Percentiles rank a stretch among this genome's conserved stretches.
Evolutionary conservation across 1,140 invertebrate genomes (phyloP).

Genomic region (Neotoxoptera formosana): DNA sequence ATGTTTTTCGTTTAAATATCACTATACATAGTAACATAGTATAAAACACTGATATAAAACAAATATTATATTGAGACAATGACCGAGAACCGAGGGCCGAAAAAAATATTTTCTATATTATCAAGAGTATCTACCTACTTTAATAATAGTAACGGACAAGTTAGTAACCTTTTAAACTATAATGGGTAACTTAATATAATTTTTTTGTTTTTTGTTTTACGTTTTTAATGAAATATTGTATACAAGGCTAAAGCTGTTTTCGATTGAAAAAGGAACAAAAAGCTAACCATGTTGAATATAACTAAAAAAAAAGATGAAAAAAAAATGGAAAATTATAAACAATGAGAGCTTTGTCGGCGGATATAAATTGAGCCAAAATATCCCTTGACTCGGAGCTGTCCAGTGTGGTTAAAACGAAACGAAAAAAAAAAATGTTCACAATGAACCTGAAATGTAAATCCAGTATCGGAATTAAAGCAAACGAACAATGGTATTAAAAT

Average conservation of each 20-base stretch:
- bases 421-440: slow-evolving; percentile 48
- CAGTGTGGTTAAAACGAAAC: slow-evolving; percentile 14
- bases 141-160: not conserved
- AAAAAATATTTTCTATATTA: slow-evolving; percentile 1
- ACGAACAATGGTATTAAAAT: slow-evolving; percentile 38
- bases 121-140: not conserved
- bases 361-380: slow-evolving; percentile 55
- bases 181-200: slow-evolving; percentile 12
- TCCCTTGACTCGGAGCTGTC: slow-evolving; percentile 37
- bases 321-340: slow-evolving; percentile 46
- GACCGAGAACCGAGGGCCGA: not conserved
- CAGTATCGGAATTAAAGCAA: slow-evolving; percentile 36
- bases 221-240: slow-evolving; percentile 15
- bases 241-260: slow-evolving; percentile 27
- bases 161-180: not conserved
- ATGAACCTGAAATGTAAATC: slow-evolving; percentile 49
- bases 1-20: not conserved
- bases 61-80: not conserved
- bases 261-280: slow-evolving; percentile 46
- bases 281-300: slow-evolving; percentile 37
- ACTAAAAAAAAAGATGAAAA: slow-evolving; percentile 28
- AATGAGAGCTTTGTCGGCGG: slow-evolving; percentile 37
- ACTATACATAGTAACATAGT: not conserved
- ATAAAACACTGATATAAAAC: not conserved
- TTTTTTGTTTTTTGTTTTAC: slow-evolving; percentile 13